phyloP scores from a whole-genome alignment of 2,797 vertebrate species.

The Capromys pilorides region DNA sequence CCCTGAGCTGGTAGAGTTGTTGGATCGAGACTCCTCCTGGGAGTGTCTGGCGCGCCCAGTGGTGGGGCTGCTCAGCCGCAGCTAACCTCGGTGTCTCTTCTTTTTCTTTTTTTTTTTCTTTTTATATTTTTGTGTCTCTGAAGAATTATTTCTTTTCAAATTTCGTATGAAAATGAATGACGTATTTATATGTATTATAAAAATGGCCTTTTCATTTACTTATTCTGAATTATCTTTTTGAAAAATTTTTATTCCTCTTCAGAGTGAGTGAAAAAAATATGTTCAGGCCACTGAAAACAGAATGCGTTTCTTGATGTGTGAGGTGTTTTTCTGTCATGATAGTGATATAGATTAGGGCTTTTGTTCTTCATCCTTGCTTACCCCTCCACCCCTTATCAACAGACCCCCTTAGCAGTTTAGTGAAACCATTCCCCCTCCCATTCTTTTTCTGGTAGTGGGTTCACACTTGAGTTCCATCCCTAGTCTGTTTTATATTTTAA shows the following conservation, averaged over 20 bases:
- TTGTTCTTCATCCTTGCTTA: background rate
- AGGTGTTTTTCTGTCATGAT: background rate
- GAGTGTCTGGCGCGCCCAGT: background rate
- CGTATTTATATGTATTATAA: slow-evolving; percentile 34
- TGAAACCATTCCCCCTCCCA: background rate
- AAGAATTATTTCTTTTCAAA: background rate
- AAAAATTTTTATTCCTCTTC: background rate
- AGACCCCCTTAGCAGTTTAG: background rate
- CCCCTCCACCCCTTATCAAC: background rate
- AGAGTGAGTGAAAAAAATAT: background rate
- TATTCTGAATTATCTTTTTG: background rate
- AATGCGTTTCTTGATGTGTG: background rate
- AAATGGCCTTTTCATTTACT: background rate
- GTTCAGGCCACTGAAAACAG: background rate
- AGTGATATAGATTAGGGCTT: background rate
- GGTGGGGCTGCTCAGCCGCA: background rate
- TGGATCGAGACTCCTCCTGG: background rate
- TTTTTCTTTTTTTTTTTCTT: background rate
- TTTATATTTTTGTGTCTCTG: too few species aligned
- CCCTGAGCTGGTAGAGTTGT: background rate
- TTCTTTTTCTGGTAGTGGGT: background rate
- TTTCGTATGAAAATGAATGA: slow-evolving; percentile 9
- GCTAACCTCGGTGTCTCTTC: background rate
- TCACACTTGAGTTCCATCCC: background rate
- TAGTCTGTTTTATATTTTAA: background rate